Evolutionary conservation across 2,888 invertebrate species (phyloP).

Genomic region (Morpho achilles): DNA sequence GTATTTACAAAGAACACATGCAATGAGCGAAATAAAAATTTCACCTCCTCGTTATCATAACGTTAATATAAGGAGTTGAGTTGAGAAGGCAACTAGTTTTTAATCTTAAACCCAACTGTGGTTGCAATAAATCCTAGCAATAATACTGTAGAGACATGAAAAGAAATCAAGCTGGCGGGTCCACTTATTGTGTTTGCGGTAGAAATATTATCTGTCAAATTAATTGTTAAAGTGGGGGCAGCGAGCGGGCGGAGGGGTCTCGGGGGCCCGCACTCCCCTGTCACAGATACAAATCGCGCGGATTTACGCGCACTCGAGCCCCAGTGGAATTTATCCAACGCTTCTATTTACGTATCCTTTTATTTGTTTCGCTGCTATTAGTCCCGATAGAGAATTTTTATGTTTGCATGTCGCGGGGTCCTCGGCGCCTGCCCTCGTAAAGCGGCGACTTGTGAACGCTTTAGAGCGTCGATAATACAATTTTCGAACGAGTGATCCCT

Average conservation of each 20-base stretch:
- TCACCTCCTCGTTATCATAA: no score
- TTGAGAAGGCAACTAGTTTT: no score
- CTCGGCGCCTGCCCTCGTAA: conserved; percentile 71
- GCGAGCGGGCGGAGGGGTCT: conserved; percentile 31
- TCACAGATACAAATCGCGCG: conserved; percentile 79
- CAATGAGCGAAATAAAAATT: no score
- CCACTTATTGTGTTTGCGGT: conserved; percentile 33
- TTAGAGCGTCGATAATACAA: conserved; percentile 72
- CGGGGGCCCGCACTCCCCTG: conserved; percentile 57
- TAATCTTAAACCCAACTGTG: no score
- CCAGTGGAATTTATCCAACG: conserved; percentile 76
- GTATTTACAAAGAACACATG: no score
- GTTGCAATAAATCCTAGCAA: conserved; percentile 3
- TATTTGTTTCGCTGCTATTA: conserved; percentile 78
- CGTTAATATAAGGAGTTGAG: no score
- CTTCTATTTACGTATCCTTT: conserved; percentile 78
- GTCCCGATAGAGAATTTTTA: conserved; percentile 79
- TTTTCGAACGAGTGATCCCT: conserved; percentile 62
- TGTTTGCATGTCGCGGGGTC: conserved; percentile 69
- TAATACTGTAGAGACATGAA: conserved; percentile 6
- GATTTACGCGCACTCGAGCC: conserved; percentile 77
- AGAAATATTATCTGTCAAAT: conserved; percentile 57
- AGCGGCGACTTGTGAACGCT: conserved; percentile 72
- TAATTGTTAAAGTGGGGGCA: conserved; percentile 57
- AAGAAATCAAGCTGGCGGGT: conserved; percentile 25